Percentiles rank a stretch among this genome's conserved stretches.
These are phyloP conservation scores for Notothenia rossii DNA, from an alignment of 2,113 vertebrate species.

Conservation along the genomic window DNA sequence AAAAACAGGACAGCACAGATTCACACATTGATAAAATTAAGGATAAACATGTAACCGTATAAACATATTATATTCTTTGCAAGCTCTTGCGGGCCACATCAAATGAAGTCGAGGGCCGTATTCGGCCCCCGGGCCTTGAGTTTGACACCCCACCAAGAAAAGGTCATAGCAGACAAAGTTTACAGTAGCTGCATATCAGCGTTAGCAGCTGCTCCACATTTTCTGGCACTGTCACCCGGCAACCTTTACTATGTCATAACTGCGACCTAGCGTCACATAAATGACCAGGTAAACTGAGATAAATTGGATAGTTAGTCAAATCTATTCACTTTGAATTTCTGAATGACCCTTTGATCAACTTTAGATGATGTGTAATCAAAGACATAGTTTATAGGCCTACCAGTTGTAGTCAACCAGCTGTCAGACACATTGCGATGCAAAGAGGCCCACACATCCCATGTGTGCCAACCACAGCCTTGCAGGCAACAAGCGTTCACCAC, in stretches of 20 bases:
- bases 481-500: neutral
- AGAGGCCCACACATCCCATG: conserved; percentile 6
- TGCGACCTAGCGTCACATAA: neutral
- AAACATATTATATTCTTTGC: too few relatives aligned
- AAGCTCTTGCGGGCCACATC: too few relatives aligned
- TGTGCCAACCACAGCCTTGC: conserved; percentile 8
- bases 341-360: conserved; percentile 30
- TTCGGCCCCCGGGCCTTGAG: too few relatives aligned
- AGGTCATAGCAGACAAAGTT: neutral
- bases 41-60: too few relatives aligned
- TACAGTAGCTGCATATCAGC: neutral
- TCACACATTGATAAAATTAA: too few relatives aligned
- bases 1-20: too few relatives aligned
- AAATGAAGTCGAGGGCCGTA: too few relatives aligned
- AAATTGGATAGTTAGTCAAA: conserved; percentile 5
- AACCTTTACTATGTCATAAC: neutral
- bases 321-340: conserved; percentile 8
- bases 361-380: conserved; percentile 20
- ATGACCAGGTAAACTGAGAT: neutral
- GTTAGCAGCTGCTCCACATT: neutral
- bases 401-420: neutral
- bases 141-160: neutral
- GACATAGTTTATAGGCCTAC: conserved; percentile 10
- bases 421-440: conserved; percentile 1
- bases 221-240: neutral